phyloP scores from a whole-genome alignment of 2,888 invertebrate genomes.

The Herminia tarsipennalis region DNA sequence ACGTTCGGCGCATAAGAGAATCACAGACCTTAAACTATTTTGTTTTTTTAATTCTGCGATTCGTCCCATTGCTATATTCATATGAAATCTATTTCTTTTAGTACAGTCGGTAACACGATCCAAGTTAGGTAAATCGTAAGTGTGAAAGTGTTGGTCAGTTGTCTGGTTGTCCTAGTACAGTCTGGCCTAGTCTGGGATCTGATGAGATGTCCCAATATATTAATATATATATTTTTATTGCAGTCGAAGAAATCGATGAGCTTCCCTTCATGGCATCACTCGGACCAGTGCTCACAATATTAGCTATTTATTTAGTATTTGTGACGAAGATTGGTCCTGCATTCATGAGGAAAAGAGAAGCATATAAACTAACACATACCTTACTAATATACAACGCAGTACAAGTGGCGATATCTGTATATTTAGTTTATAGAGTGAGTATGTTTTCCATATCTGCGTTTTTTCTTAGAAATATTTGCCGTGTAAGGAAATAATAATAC shows the following conservation, averaged over 20 bases:
- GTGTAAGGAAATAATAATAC: no score
- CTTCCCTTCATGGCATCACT: conserved; percentile 93
- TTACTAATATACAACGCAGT: conserved; percentile 93
- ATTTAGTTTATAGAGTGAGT: conserved; percentile 93
- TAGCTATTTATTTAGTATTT: conserved; percentile 89
- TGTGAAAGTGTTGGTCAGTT: no score
- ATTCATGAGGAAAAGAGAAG: conserved; percentile 94
- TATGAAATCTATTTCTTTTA: no score
- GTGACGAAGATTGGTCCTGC: conserved; percentile 92
- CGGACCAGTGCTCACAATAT: conserved; percentile 90
- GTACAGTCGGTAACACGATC: no score
- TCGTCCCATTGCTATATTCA: no score
- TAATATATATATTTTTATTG: conserved; percentile 39
- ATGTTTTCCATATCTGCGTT: neutral
- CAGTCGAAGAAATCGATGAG: conserved; percentile 86
- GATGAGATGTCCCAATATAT: no score
- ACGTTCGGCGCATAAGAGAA: no score
- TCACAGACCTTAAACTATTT: no score
- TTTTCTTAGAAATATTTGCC: neutral
- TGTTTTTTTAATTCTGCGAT: no score
- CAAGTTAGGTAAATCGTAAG: no score
- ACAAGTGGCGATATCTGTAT: conserved; percentile 94
- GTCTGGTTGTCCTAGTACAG: no score
- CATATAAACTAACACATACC: conserved; percentile 90
- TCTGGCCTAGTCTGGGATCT: no score